Percentiles rank a stretch among this genome's conserved stretches.
phyloP scores from a whole-genome alignment of 1,140 invertebrate species.

The Leptestheria dahalacensis region DNA sequence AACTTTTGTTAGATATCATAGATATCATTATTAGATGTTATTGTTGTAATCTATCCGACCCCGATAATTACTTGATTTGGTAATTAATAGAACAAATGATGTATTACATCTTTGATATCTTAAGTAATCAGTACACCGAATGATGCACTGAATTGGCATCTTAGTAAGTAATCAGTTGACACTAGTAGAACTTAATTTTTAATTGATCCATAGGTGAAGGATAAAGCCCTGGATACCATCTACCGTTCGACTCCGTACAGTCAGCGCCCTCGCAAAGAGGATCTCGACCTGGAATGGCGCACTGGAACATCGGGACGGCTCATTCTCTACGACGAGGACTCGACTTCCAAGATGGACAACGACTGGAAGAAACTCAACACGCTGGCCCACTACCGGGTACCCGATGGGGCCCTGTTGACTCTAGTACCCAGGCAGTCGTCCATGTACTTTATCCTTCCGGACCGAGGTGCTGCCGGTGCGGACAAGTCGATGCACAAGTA shows the following conservation, averaged over 20 bases:
- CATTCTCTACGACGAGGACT: slow-evolving; percentile 93
- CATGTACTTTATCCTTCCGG: slow-evolving; percentile 89
- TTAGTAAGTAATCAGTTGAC: no score
- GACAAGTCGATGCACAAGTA: slow-evolving; percentile 68
- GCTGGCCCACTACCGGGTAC: slow-evolving; percentile 89
- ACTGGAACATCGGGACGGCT: slow-evolving; percentile 55
- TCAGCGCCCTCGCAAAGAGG: slow-evolving; percentile 82
- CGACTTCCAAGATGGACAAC: slow-evolving; percentile 83
- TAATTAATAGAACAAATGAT: no score
- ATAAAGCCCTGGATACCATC: slow-evolving; percentile 94
- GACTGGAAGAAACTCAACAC: slow-evolving; percentile 97
- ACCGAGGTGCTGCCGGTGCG: slow-evolving; percentile 45
- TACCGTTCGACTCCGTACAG: slow-evolving; percentile 92
- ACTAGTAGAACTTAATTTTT: no score
- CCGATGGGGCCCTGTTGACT: slow-evolving; percentile 84
- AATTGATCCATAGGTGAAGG: no score
- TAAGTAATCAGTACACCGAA: no score
- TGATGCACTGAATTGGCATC: no score
- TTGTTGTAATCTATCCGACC: no score
- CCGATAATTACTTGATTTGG: no score
- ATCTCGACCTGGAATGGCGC: slow-evolving; percentile 92
- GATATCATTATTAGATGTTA: no score
- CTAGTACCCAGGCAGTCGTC: slow-evolving; percentile 90
- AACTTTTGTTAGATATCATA: no score
- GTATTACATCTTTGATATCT: no score